phyloP scores from a whole-genome alignment of 2,797 vertebrate genomes.

The Tolypeutes matacus region DNA sequence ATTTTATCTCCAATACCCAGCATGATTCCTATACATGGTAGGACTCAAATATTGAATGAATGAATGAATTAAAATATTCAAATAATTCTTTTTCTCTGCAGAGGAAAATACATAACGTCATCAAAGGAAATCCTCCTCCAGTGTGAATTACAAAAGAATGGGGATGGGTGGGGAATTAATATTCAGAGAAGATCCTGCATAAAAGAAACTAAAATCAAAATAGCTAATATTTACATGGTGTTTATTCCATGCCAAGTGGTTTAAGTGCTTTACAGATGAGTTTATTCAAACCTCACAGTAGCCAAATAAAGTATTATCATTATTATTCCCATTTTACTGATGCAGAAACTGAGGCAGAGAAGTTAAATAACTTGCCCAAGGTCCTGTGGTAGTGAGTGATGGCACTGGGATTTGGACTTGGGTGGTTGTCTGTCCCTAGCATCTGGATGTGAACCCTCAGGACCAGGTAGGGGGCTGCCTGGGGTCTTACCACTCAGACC shows the following conservation, averaged over 20 bases:
- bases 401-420: not conserved
- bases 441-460: not conserved
- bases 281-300: not conserved
- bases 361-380: not conserved
- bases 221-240: not conserved
- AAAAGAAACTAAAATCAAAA: not conserved
- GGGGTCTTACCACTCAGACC: not conserved
- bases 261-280: not conserved
- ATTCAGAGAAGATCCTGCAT: not conserved
- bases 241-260: not conserved
- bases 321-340: not conserved
- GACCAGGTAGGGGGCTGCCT: not conserved
- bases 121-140: not conserved
- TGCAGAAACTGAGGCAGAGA: slow-evolving; percentile 21
- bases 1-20: not conserved
- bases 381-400: not conserved
- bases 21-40: not conserved
- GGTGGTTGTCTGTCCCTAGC: not conserved
- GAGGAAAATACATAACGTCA: not conserved
- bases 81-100: not conserved
- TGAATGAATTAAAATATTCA: not conserved
- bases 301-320: not conserved
- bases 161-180: not conserved
- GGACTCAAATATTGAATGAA: not conserved
- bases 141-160: not conserved